Percentiles rank a stretch among this genome's conserved stretches.
Evolutionary conservation across 2,888 invertebrate genomes (phyloP).

Genomic region (Erebia aethiops): DNA sequence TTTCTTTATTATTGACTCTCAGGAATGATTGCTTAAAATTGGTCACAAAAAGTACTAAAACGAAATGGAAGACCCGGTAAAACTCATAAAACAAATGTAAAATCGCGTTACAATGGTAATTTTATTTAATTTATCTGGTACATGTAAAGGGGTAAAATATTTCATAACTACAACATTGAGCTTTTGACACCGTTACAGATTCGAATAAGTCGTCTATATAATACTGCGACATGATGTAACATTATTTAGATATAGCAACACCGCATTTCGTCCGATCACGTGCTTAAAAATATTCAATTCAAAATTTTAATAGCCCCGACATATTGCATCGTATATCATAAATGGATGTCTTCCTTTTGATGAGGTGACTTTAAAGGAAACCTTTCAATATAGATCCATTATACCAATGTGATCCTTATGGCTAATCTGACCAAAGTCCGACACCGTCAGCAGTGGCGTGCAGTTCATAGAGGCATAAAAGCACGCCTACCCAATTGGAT

Average conservation of each 20-base stretch:
- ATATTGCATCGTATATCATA: neutral
- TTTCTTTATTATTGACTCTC: slow-evolving; percentile 11
- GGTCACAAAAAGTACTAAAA: slow-evolving; percentile 44
- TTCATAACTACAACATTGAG: slow-evolving; percentile 65
- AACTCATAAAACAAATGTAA: slow-evolving; percentile 40
- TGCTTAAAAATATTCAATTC: slow-evolving; percentile 1
- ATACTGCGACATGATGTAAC: slow-evolving; percentile 62
- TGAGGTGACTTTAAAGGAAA: no score
- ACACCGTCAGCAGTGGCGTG: neutral
- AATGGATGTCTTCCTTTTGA: neutral
- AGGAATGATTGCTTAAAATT: slow-evolving; percentile 25
- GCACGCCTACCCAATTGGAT: no score
- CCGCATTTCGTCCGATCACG: slow-evolving; percentile 37
- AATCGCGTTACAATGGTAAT: slow-evolving; percentile 16
- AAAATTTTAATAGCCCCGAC: neutral
- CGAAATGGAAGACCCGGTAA: slow-evolving; percentile 54
- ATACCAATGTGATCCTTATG: no score
- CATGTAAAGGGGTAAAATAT: slow-evolving; percentile 37
- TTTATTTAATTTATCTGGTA: slow-evolving; percentile 23
- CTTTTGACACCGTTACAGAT: slow-evolving; percentile 70
- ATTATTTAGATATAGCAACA: slow-evolving; percentile 47
- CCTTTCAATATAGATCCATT: no score
- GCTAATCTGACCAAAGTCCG: no score
- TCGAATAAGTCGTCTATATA: slow-evolving; percentile 64
- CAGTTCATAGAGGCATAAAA: no score